These are phyloP conservation scores for Triplophysa dalaica DNA, from an alignment of 2,113 vertebrate species.

Conservation along the genomic window DNA sequence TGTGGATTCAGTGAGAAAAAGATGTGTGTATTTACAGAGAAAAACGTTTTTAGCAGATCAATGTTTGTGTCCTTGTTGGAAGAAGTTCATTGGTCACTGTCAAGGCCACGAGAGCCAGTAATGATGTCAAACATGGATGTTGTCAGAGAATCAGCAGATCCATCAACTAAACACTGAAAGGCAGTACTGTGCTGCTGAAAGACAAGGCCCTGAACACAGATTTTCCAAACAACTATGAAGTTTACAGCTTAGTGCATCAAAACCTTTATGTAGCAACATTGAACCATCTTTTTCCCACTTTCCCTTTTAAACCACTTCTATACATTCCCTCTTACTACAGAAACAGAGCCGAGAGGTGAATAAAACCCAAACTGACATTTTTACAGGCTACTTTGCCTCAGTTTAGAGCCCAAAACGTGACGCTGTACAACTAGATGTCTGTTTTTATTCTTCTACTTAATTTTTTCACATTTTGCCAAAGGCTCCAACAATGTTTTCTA, in stretches of 20 bases:
- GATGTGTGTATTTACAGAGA: background rate
- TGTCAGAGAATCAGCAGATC: no score
- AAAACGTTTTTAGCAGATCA: background rate
- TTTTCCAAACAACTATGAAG: background rate
- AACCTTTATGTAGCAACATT: background rate
- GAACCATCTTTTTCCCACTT: background rate
- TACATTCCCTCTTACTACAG: conserved; percentile 38
- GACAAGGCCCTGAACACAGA: no score
- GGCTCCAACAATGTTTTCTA: conserved; percentile 31
- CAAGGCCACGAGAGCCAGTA: background rate
- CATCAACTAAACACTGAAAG: no score
- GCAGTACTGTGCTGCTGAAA: no score
- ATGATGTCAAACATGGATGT: background rate
- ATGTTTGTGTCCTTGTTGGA: background rate
- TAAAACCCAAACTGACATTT: conserved; percentile 45
- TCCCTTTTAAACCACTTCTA: background rate
- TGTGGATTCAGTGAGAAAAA: background rate
- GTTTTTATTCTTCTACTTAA: background rate
- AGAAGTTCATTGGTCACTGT: background rate
- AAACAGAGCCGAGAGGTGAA: conserved; percentile 46
- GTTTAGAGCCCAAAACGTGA: conserved; percentile 26
- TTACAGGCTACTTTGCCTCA: conserved; percentile 42
- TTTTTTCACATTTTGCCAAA: conserved; percentile 38
- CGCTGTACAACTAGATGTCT: conserved; percentile 43
- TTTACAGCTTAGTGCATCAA: background rate